phyloP scores from a whole-genome alignment of 2,797 vertebrate species.

The Diglossa cyanea region DNA sequence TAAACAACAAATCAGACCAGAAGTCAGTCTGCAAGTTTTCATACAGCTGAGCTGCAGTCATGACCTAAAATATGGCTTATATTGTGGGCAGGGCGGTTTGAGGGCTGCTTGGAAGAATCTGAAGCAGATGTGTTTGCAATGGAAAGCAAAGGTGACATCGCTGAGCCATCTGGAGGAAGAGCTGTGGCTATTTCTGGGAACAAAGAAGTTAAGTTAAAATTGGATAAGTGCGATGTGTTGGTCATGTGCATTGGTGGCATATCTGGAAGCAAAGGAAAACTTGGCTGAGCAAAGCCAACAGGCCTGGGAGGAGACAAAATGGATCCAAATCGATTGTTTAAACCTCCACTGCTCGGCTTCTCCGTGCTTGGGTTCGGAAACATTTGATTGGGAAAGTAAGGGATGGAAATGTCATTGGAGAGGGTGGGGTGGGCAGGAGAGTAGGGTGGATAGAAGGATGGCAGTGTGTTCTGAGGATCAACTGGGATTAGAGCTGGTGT shows the following conservation, averaged over 20 bases:
- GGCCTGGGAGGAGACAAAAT: conserved; percentile 95
- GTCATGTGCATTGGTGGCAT: conserved; percentile 95
- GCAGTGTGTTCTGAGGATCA: conserved; percentile 93
- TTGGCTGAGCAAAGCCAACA: conserved; percentile 93
- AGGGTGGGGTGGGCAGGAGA: conserved; percentile 97
- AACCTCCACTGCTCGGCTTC: conserved; percentile 85
- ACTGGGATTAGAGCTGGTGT: conserved; percentile 93
- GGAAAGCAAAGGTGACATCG: conserved; percentile 95
- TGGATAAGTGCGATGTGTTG: conserved; percentile 94
- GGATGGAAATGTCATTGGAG: conserved; percentile 92
- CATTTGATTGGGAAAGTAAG: conserved; percentile 98
- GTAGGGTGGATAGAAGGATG: conserved; percentile 95
- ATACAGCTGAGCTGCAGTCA: conserved; percentile 95
- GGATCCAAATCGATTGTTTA: conserved; percentile 97
- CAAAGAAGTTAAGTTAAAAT: conserved; percentile 95
- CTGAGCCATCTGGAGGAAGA: conserved; percentile 91
- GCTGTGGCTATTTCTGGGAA: conserved; percentile 97
- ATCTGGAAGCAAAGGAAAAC: conserved; percentile 95
- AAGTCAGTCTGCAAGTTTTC: conserved; percentile 24
- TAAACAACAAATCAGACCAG: not conserved
- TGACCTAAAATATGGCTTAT: conserved; percentile 99
- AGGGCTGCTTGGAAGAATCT: conserved; percentile 92
- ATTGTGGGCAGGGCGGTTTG: conserved; percentile 96
- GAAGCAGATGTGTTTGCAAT: conserved; percentile 90
- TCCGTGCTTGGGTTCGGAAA: conserved; percentile 93